Evolutionary conservation across 2,797 vertebrate genomes (phyloP), one percentile per base, ranked within the genome.

Genomic region (Acropternis orthonyx): DNA sequence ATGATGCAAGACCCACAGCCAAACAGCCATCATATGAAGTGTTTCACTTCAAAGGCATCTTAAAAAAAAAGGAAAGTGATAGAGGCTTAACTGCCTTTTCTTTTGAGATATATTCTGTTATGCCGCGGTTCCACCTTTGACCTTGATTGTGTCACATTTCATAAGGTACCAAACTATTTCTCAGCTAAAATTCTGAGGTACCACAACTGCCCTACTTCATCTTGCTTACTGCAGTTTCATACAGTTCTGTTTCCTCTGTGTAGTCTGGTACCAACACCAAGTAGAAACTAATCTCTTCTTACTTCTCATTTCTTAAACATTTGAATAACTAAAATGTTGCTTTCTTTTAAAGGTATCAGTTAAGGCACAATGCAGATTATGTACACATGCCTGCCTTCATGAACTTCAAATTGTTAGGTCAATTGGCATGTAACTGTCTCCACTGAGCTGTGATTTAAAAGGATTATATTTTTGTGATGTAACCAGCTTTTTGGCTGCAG

Each of bases 381-480:
- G 21, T 49, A 30, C 16, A 43, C 46, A 78, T 39, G 39, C 9
- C 32, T 85, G 30, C 30, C 62, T 90, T 90, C 34, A 8, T 75
- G 67, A 72, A 56, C 36, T 88, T 85, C 46, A 92, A 23, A 66
- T 48, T 79, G 17, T 93, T 75, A 55, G 37, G 44, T 91, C 75
- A 84, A 1, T 82, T 94, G 73, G 55, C 54, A 72, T 32, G 34
- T 63, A 82, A 49, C 39, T 68, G 51, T 48, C 26, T 90, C n/a
- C 73, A 71, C 39, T 76, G 65, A 91, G 51, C 39, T 91, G 65
- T 81, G 75, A 78, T 89, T 90, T 95, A 46, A 85, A 84, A 61
- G 48, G 43, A 88, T 95, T 85, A 39, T 61, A 34, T 78, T 92
- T 95, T 92, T 76, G n/a, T 92, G 86, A 81, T 63, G 52, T 84